phyloP scores from a whole-genome alignment of 2,888 invertebrate genomes.

The Boloria selene region DNA sequence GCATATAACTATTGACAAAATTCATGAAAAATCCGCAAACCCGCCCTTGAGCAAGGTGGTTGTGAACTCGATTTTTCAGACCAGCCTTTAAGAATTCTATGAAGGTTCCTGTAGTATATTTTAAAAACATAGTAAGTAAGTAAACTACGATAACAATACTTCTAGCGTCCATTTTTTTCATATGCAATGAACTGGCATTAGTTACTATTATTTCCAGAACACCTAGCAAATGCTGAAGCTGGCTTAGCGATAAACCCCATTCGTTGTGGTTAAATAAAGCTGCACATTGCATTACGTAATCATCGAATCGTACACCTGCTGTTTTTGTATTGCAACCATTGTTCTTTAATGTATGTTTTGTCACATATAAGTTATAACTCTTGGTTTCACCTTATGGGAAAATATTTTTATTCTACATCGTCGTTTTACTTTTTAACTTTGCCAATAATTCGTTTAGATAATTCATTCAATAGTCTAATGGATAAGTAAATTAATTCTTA shows the following conservation, averaged over 20 bases:
- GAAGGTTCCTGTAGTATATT: too few relatives aligned
- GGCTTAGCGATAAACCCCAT: conserved; percentile 11
- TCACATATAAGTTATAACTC: conserved; percentile 34
- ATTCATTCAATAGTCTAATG: too few relatives aligned
- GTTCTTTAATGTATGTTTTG: conserved; percentile 42
- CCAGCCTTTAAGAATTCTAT: too few relatives aligned
- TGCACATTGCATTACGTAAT: conserved; percentile 37
- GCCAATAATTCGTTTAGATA: neutral
- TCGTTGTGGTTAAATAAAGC: conserved; percentile 32
- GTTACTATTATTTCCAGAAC: neutral
- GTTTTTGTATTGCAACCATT: conserved; percentile 44
- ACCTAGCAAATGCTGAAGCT: neutral
- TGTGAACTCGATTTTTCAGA: too few relatives aligned
- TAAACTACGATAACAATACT: neutral
- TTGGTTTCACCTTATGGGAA: conserved; percentile 36
- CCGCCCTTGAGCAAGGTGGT: too few relatives aligned
- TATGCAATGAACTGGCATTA: conserved; percentile 1
- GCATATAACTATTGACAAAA: too few relatives aligned
- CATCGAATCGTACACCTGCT: conserved; percentile 37
- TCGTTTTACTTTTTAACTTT: neutral
- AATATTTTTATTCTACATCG: conserved; percentile 22
- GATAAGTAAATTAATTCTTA: too few relatives aligned
- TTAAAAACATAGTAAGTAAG: neutral
- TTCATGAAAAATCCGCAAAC: too few relatives aligned
- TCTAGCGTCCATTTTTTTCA: neutral